These are phyloP conservation scores for Dysmachus trigonus DNA, from an alignment of 2,888 invertebrate species.

Conservation along the genomic window DNA sequence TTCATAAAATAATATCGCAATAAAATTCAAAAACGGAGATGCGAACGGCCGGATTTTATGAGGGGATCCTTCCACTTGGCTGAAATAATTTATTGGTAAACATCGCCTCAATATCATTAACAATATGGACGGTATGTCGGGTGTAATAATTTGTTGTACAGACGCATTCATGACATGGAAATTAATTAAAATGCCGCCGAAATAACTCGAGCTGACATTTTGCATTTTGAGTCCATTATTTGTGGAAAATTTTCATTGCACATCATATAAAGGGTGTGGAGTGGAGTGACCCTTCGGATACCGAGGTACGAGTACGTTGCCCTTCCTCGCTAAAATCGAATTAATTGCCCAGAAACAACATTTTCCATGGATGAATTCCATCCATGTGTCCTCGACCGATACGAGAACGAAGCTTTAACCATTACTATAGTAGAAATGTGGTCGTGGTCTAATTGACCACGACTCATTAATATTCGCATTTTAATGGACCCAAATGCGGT, in stretches of 20 bases:
- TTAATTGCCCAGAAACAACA: conserved; percentile 33
- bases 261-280: conserved; percentile 37
- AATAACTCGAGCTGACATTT: conserved; percentile 45
- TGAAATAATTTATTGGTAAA: conserved; percentile 30
- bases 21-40: not conserved
- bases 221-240: conserved; percentile 44
- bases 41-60: not conserved
- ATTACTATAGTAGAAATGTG: not conserved
- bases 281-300: conserved; percentile 20
- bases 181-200: conserved; percentile 46
- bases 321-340: conserved; percentile 3
- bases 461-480: not conserved
- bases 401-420: not conserved
- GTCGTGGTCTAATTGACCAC: not conserved
- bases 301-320: not conserved
- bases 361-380: conserved; percentile 19
- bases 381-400: not conserved
- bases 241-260: conserved; percentile 34
- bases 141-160: conserved; percentile 31
- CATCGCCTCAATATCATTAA: conserved; percentile 30
- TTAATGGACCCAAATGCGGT: not conserved
- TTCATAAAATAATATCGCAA: not conserved
- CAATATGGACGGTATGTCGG: conserved; percentile 8
- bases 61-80: not conserved
- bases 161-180: conserved; percentile 40